Base-by-base conservation (phyloP, 2,797 vertebrate genomes). In the Bryconaethiops microstoma region DNA sequence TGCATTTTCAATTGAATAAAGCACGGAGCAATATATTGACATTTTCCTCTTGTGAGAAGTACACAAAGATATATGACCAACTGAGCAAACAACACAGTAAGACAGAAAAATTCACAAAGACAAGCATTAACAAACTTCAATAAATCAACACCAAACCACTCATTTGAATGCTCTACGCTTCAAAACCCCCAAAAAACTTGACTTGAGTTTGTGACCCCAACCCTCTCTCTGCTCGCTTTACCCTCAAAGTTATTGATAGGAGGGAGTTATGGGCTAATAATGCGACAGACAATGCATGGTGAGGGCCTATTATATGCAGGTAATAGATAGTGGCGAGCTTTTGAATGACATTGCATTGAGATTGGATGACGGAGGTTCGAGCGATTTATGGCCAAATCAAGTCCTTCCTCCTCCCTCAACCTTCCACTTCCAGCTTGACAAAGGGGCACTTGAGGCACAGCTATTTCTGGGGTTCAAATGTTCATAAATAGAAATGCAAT, bases 211-310 rank as follows among this genome's bases (percentile, higher is more conserved):
- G 80, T 86, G 90, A 89, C 86, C 84, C 87, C 69, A 70, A 71
- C 57, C 75, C 82, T 67, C 77, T 72, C 78, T 81, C 79, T 86
- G 87, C 88, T 86, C 74, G 74, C 81, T 87, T 77, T 89, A 81
- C 86, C 83, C 90, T 92, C 87, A 91, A 94, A 94, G 92, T 94
- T 94, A 93, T 94, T 94, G 92, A 94, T 93, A 93, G 92, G 92
- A 91, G 90, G 88, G 93, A 94, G 91, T 95, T 94, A 94, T 94
- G 90, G 93, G 86, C 89, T 91, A 94, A 94, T 94, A 94, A 94
- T 94, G 90, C 88, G 89, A 89, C 90, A 91, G 93, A 92, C 92
- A 93, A 90, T 92, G 93, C 92, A 92, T 91, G 91, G 90, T 88
- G 91, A 90, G 88, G 93, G 90, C 83, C 92, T 92, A 93, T 95